phyloP scores from a whole-genome alignment of 64 coral and sea anemone species.

The Acropora tenuis region DNA sequence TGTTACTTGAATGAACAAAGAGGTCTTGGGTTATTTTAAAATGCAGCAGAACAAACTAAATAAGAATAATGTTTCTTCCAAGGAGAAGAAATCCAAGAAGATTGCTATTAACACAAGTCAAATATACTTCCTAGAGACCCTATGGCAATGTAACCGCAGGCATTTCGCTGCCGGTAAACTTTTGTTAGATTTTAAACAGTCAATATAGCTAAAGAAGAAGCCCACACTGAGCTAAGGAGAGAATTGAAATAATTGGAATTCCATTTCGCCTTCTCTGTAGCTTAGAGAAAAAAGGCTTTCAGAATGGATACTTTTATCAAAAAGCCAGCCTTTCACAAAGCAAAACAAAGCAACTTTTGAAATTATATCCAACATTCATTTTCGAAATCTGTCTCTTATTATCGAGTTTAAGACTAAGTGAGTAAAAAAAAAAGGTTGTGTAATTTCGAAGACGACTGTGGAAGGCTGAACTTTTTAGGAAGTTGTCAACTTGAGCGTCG shows the following conservation, averaged over 20 bases:
- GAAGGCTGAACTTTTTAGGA: no score
- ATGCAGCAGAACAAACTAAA: neutral
- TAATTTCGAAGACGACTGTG: no score
- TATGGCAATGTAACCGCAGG: neutral
- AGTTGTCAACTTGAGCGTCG: no score
- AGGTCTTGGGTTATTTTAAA: neutral
- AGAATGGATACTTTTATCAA: neutral
- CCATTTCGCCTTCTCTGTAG: neutral
- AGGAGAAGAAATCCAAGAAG: neutral
- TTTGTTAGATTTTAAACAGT: neutral
- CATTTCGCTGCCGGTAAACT: neutral
- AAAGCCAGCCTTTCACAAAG: neutral
- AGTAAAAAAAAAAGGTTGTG: no score
- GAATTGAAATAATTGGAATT: constrained; percentile 13
- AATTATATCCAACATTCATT: neutral
- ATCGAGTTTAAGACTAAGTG: neutral
- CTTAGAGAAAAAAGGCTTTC: constrained; percentile 1
- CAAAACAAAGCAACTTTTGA: neutral
- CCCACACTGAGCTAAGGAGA: neutral
- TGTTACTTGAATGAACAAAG: neutral
- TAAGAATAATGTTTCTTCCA: neutral
- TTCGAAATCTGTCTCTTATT: constrained; percentile 5
- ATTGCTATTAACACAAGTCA: neutral
- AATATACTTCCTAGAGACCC: neutral
- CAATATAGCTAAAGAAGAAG: neutral